phyloP scores from a whole-genome alignment of 2,888 invertebrate genomes.

The Agonopterix heracliana region DNA sequence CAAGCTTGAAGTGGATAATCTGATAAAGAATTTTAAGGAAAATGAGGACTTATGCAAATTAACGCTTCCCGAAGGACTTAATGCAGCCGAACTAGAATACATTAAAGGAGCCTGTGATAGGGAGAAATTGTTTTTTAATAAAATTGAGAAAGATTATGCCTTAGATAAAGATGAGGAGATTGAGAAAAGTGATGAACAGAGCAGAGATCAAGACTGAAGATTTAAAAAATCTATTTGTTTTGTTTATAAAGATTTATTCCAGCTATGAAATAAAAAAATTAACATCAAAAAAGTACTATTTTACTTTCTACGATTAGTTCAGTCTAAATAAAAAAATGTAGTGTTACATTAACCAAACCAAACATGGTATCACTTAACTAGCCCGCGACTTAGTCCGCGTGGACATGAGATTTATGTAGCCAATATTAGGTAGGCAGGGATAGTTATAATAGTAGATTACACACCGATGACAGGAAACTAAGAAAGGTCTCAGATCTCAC shows the following conservation, averaged over 20 bases:
- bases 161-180: conserved; percentile 18
- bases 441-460: no score
- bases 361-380: no score
- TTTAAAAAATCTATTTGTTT: not conserved
- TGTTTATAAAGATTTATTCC: no score
- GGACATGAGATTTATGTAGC: no score
- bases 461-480: no score
- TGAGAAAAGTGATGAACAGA: conserved; percentile 1
- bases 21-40: conserved; percentile 62
- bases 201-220: not conserved
- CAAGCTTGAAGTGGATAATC: conserved; percentile 54
- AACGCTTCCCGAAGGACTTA: conserved; percentile 65
- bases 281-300: no score
- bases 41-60: conserved; percentile 57
- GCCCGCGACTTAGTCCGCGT: no score
- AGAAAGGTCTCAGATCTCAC: no score
- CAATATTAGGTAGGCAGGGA: no score
- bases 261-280: no score
- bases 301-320: no score
- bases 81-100: conserved; percentile 58
- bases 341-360: not conserved
- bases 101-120: conserved; percentile 60
- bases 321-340: not conserved
- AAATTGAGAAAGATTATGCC: conserved; percentile 26
- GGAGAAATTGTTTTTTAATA: conserved; percentile 61